Percentiles rank a stretch among this genome's conserved stretches.
These are phyloP conservation scores for Gymnoscopelus microlampas DNA, from an alignment of 2,797 vertebrate genomes.

Conservation along the genomic window DNA sequence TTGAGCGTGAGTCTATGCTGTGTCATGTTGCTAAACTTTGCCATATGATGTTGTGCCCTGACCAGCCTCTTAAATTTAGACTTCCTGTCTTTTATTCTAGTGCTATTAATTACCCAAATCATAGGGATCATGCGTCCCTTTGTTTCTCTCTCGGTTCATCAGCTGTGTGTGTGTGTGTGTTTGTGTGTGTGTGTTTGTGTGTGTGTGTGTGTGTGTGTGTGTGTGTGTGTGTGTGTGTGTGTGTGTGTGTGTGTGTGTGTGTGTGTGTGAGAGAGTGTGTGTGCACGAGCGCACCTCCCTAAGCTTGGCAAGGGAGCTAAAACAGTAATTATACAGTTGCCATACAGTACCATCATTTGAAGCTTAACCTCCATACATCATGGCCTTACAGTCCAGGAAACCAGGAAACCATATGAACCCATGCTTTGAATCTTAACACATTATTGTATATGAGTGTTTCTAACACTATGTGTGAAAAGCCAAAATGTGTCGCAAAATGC, in stretches of 20 bases:
- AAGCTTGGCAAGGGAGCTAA: constrained; percentile 55
- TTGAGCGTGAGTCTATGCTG: background rate
- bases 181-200: constrained; percentile 1
- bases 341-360: constrained; percentile 41
- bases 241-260: background rate
- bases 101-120: constrained; percentile 73
- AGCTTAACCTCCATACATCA: constrained; percentile 50
- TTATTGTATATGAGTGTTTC: background rate
- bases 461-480: background rate
- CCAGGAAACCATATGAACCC: constrained; percentile 1
- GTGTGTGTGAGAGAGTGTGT: too few species aligned
- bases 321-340: constrained; percentile 68
- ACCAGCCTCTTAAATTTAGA: constrained; percentile 68
- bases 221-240: background rate
- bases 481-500: background rate
- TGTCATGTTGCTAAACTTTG: constrained; percentile 49
- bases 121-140: constrained; percentile 56
- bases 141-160: constrained; percentile 21
- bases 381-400: background rate
- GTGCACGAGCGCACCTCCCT: constrained; percentile 27
- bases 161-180: constrained; percentile 12
- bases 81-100: constrained; percentile 64
- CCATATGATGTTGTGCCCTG: constrained; percentile 51
- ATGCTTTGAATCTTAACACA: background rate
- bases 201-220: constrained; percentile 7